Base-by-base conservation (phyloP, 2,888 invertebrate species). In the Diabrotica balteata region DNA sequence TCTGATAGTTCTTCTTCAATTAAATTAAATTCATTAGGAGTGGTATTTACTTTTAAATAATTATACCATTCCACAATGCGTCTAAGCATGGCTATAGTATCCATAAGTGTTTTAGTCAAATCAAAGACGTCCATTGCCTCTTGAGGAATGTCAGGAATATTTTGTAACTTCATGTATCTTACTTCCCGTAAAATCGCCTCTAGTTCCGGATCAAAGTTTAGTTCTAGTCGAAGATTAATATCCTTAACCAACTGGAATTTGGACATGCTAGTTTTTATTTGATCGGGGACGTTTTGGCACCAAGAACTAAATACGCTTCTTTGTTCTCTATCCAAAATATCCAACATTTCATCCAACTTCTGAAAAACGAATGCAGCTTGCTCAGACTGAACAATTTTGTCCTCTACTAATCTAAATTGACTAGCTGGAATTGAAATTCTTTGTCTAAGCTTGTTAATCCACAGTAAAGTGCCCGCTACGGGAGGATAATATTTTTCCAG, bases 51-150 rank as follows among this genome's bases (percentile, higher is more conserved):
- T 59, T 91, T 87, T 53, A 96, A 89, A 71, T 90, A 90, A 80
- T 97, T 97, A 83, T 96, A 96, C 92, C 95, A 91, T 55, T 90
- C 86, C 7, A 90, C 87, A n/a, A 90, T 88, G n/a, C 90, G 86
- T 32, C 79, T 81, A 17, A 86, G 81, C 72, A 84, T 84, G 51
- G 82, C 78, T 8, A 81, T 79, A 32, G 78, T 80, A 22, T 78
- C 83, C 68, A 86, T 88, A 59, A 96, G 86, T 69, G 89, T 90
- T 78, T 94, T 91, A 74, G 90, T 88, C 65, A 90, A 87, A 0
- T 85, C 86, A 78, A 89, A 93, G 52, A 96, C 85, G 22, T 88
- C 87, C 10, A 86, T 74, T 0, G 91, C 90, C 61, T 89, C 88
- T 58, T 88, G 87, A 9, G 80, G 80, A 67, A 93, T 85, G 42